Evolutionary conservation across 1,140 invertebrate species (phyloP), one percentile per base, ranked within the genome.

Genomic region (Psilanteris sp.): DNA sequence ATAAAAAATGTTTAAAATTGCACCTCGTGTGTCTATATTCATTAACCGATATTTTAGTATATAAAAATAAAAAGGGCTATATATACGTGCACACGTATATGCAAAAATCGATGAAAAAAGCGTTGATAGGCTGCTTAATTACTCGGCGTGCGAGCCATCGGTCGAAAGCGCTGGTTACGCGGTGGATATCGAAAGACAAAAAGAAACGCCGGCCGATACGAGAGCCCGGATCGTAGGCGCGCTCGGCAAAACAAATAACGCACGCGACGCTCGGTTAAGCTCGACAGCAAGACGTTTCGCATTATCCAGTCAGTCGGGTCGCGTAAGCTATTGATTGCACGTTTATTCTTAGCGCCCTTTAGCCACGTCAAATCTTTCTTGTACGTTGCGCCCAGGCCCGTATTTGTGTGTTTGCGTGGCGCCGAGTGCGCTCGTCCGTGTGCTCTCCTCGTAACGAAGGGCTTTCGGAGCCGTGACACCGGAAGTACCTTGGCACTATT

Each of bases 281-380:
- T 29, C 50, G 20, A 29, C 36, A 24, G 46, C 32, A 64, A 62
- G 41, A 61, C 44, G 52, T 59, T 55, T 61, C 37, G 18, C 24
- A 39, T 71, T 39, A 62, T 71, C 67, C 46, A 57, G 52, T 10
- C 18, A 50, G 64, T 34, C 61, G 43, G 31, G 76, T 72, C 72
- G 75, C 66, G 75, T 78, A 55, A 68, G 72, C 74, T 83, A 83
- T 83, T 71, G 81, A 83, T 82, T 83, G 78, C 75, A 62, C 68
- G 81, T 83, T 83, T 83, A 83, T 83, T 83, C 81, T 82, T 82
- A 75, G 80, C 78, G 67, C 73, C 79, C 79, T 80, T 81, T 67
- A 29, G 71, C 59, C 70, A 75, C 77, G 73, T 81, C 79, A 81
- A 83, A 81, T 79, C 79, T 61, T 61, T 44, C 2, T 55, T 55